Conservation (phyloP, 1,140 invertebrate species). For the Zaprionus kolodkinae region DNA sequence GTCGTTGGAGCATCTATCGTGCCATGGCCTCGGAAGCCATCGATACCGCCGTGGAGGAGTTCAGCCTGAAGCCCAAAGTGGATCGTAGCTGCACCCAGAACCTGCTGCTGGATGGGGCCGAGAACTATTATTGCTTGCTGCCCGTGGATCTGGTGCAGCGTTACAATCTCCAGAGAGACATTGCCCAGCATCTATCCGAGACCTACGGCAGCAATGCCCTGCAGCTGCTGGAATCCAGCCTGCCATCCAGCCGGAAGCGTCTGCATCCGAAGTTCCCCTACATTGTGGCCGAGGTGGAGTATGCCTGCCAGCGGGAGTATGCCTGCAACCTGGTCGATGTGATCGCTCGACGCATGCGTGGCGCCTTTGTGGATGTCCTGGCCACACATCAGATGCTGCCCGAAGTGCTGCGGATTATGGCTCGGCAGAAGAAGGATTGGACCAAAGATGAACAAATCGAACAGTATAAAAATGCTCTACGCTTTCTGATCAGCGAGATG, state of each 20-base stretch:
- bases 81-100: slow-evolving; percentile 36
- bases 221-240: slow-evolving; percentile 14
- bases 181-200: slow-evolving; percentile 63
- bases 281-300: slow-evolving; percentile 58
- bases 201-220: slow-evolving; percentile 58
- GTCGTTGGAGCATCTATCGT: slow-evolving; percentile 60
- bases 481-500: slow-evolving; percentile 57
- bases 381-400: slow-evolving; percentile 58
- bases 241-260: slow-evolving; percentile 1
- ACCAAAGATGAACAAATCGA: background rate
- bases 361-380: slow-evolving; percentile 55
- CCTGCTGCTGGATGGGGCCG: slow-evolving; percentile 51
- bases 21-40: slow-evolving; percentile 61
- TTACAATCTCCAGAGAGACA: slow-evolving; percentile 57
- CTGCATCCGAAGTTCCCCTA: slow-evolving; percentile 60
- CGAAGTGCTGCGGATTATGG: slow-evolving; percentile 44
- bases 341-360: slow-evolving; percentile 50
- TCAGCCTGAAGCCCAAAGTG: slow-evolving; percentile 37
- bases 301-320: slow-evolving; percentile 57
- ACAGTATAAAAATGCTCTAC: slow-evolving; percentile 30
- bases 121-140: slow-evolving; percentile 50
- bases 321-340: slow-evolving; percentile 58
- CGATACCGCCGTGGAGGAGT: slow-evolving; percentile 51
- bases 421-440: slow-evolving; percentile 27
- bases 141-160: slow-evolving; percentile 54